These are phyloP conservation scores for Sphenodon punctatus DNA, from an alignment of 2,797 vertebrate species.

Conservation along the genomic window DNA sequence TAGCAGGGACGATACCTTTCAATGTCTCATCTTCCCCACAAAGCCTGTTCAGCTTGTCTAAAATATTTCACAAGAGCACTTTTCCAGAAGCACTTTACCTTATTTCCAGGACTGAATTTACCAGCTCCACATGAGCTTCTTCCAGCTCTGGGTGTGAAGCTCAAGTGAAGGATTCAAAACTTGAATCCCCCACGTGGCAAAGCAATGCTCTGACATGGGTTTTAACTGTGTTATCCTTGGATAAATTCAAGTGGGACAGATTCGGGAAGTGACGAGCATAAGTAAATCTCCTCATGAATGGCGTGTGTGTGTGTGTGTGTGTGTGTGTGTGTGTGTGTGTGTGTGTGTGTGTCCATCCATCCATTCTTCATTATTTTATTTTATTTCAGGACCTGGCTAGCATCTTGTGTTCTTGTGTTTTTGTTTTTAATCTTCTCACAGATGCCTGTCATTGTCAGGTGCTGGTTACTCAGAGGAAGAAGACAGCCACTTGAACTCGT, in stretches of 20 bases:
- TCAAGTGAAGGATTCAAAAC: not conserved
- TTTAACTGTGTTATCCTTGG: not conserved
- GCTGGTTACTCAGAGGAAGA: conserved; percentile 62
- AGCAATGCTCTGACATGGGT: conserved; percentile 18
- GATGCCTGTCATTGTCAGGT: conserved; percentile 63
- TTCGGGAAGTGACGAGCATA: conserved; percentile 7
- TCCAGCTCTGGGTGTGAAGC: not conserved
- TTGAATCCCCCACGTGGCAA: not conserved
- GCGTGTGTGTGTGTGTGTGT: not conserved
- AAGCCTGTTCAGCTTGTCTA: too few species aligned
- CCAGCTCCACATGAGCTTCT: not conserved
- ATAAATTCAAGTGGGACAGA: conserved; percentile 17
- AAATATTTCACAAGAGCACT: not conserved
- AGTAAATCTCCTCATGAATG: conserved; percentile 48
- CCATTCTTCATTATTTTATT: conserved; percentile 64
- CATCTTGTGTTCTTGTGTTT: conserved; percentile 46
- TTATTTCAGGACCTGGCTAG: conserved; percentile 68
- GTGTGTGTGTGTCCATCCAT: conserved; percentile 39
- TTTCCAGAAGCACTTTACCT: not conserved
- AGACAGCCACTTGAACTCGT: conserved; percentile 65
- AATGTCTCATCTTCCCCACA: too few species aligned
- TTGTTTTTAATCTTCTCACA: conserved; percentile 60
- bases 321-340: not conserved
- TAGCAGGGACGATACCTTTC: too few species aligned
- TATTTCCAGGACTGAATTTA: not conserved